A percentile compares a stretch with the other conserved stretches of the same genome.
Evolutionary conservation across 2,888 invertebrate species (phyloP).

Genomic region (Drosophila barbarae): DNA sequence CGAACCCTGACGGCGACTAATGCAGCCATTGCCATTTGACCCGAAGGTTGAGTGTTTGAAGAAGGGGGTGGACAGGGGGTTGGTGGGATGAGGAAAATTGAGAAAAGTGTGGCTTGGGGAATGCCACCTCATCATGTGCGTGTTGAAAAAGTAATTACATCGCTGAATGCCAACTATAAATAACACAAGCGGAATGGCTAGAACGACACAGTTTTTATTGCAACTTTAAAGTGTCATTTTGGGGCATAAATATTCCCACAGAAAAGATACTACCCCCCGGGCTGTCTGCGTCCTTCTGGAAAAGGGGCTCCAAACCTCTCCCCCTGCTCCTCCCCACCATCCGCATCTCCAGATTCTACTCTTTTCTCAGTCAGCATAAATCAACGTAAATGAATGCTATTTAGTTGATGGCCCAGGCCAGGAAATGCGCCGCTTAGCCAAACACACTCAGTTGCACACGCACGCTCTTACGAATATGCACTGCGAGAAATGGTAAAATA

Average conservation of each 20-base stretch:
- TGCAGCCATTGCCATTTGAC: conserved; percentile 66
- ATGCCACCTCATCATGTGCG: conserved; percentile 55
- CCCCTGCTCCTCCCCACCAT: background rate
- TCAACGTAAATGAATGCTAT: conserved; percentile 77
- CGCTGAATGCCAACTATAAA: conserved; percentile 67
- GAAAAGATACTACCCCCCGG: conserved; percentile 24
- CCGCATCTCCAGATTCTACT: conserved; percentile 7
- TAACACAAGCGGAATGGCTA: conserved; percentile 42
- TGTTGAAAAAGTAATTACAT: conserved; percentile 72
- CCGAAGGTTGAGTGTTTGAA: conserved; percentile 29
- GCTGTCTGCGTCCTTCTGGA: background rate
- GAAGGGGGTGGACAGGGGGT: background rate
- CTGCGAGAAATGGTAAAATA: background rate
- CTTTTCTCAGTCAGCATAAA: conserved; percentile 61
- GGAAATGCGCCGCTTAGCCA: conserved; percentile 73
- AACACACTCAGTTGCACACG: conserved; percentile 41
- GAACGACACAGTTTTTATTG: conserved; percentile 62
- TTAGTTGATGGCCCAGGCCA: conserved; percentile 68
- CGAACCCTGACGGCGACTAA: conserved; percentile 51
- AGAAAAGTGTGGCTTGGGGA: background rate
- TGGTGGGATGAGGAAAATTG: conserved; percentile 6
- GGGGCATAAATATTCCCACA: conserved; percentile 61
- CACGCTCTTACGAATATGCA: conserved; percentile 14
- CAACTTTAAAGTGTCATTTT: conserved; percentile 72
- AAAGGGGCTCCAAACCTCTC: background rate